Base-by-base conservation (phyloP, 2,797 vertebrate species). In the Philypnodon macrostomus region DNA sequence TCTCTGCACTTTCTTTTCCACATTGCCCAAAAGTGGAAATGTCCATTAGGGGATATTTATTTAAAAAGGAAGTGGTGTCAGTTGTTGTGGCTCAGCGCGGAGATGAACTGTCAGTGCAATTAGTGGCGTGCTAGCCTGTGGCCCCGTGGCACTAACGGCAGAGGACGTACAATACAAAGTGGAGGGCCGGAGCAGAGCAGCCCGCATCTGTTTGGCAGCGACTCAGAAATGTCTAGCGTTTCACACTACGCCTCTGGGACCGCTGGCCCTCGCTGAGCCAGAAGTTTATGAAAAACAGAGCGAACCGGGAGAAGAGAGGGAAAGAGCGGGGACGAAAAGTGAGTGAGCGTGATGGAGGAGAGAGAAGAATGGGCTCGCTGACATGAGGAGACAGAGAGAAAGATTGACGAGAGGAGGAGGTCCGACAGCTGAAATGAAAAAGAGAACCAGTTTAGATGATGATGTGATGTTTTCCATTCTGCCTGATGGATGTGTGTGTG, bases 261-360 rank as follows among this genome's bases (percentile, higher is more conserved):
- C 35, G 27, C 64, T 71, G 70, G 73, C 50, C n/a, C 53, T 50
- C 23, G 35, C 70, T 73, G 65, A 57, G 87, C 83, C 82, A 79
- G 73, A 68, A 75, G 72, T 85, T 89, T 87, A 89, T 87, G 85
- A 87, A 88, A 89, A 89, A 86, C 88, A 89, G 70, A 79, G 56
- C 29, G 62, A 53, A 53, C 41, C 60, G 44, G 33, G 41, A 39
- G 41, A 33, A 33, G 16, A 26, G 42, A 16, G 49, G 8, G 15
- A 11, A 24, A 12, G 13, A 7, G 27, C 3, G 14, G 27, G n/a
- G 33, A n/a, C 13, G 58, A 52, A 35, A 58, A 70, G 60, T 42
- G 49, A 69, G 48, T 63, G 39, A 35, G 62, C 24, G 21, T 8
- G 52, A 47, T 60, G 11, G 40, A 62, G 52, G 63, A 15, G 59